phyloP scores from a whole-genome alignment of 2,797 vertebrate genomes.

The Okamejei kenojei region DNA sequence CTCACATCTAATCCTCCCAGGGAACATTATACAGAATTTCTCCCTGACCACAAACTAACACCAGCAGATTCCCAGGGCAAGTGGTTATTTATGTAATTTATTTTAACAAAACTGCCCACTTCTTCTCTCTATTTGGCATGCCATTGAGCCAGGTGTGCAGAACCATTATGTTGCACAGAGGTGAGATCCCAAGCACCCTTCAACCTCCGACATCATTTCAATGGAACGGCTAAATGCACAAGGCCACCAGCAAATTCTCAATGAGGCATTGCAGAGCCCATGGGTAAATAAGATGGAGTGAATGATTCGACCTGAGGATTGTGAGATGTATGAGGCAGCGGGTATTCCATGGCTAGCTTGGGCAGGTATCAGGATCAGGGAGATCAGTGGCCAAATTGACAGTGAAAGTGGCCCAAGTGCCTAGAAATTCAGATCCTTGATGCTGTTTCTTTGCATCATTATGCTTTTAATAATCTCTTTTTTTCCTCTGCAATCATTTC shows the following conservation, averaged over 20 bases:
- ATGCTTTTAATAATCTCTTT: too few relatives aligned
- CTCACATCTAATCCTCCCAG: neutral
- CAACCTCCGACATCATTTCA: neutral
- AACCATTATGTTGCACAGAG: neutral
- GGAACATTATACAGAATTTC: neutral
- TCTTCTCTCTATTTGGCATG: neutral
- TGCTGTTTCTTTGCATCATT: too few relatives aligned
- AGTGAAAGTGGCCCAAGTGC: too few relatives aligned
- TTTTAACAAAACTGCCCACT: neutral
- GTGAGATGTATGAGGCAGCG: neutral
- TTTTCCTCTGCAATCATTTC: too few relatives aligned
- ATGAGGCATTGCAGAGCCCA: neutral
- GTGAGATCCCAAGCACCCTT: neutral
- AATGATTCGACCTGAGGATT: neutral
- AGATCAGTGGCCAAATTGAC: neutral
- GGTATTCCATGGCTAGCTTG: neutral
- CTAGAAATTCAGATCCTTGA: too few relatives aligned
- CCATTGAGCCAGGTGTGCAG: neutral
- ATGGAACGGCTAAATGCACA: neutral
- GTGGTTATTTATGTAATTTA: neutral
- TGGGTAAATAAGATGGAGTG: neutral
- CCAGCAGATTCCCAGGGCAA: neutral
- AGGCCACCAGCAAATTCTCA: neutral
- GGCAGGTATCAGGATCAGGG: neutral
- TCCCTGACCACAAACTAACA: neutral